These are phyloP conservation scores for Epizoanthus ramosus DNA, from an alignment of 92 coral and sea anemone species.

Conservation along the genomic window DNA sequence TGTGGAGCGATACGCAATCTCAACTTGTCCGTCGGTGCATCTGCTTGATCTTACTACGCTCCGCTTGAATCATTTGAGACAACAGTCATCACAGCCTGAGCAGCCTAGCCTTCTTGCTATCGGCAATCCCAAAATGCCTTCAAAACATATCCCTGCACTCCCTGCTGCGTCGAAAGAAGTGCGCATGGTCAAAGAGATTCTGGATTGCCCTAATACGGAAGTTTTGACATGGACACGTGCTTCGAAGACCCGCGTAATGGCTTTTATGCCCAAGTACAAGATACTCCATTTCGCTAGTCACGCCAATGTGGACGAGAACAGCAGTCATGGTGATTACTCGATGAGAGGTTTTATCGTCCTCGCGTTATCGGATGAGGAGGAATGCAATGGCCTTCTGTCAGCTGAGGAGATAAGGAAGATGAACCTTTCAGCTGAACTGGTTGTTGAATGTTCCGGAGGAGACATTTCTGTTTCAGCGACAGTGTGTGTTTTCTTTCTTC, in stretches of 20 bases:
- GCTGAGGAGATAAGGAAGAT: constrained; percentile 63
- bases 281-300: constrained; percentile 70
- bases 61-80: constrained; percentile 19
- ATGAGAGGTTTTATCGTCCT: constrained; percentile 64
- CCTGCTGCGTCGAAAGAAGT: constrained; percentile 59
- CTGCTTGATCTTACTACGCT: constrained; percentile 47
- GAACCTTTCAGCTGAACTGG: constrained; percentile 65
- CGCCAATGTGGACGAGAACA: constrained; percentile 53
- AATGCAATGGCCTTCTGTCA: constrained; percentile 61
- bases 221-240: constrained; percentile 50
- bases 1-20: constrained; percentile 52
- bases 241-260: constrained; percentile 51
- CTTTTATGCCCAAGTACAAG: constrained; percentile 47
- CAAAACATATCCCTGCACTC: constrained; percentile 46
- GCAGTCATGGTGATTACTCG: constrained; percentile 62
- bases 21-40: constrained; percentile 64
- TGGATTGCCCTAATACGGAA: constrained; percentile 42
- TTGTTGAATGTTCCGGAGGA: constrained; percentile 14
- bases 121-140: constrained; percentile 72
- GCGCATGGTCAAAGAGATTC: constrained; percentile 57
- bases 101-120: constrained; percentile 61
- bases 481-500: no score
- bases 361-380: constrained; percentile 43
- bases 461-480: no score
- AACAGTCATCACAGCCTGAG: not conserved